Percentiles rank a stretch among this genome's conserved stretches.
Conservation (phyloP, 2,888 invertebrate species). For the Megamerina dolium region DNA sequence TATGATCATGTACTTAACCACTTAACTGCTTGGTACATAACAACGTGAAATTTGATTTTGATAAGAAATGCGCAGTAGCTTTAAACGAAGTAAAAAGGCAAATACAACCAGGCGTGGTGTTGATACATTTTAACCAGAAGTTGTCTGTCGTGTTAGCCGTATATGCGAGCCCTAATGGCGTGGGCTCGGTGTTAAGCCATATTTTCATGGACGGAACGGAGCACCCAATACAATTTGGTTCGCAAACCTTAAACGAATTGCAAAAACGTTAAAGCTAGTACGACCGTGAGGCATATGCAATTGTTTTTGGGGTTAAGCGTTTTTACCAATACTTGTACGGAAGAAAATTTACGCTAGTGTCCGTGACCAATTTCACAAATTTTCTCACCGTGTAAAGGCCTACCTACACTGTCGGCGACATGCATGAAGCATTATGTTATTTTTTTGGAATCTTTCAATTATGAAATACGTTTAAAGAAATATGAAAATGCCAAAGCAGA, state of each 20-base stretch:
- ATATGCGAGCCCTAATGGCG: conserved; percentile 29
- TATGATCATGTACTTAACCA: conserved; percentile 28
- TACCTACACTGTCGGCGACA: not conserved
- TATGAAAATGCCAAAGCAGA: conserved; percentile 22
- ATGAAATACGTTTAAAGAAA: conserved; percentile 16
- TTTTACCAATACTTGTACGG: no score
- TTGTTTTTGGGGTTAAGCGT: conserved; percentile 39
- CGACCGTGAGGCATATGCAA: conserved; percentile 32
- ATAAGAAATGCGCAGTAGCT: conserved; percentile 21
- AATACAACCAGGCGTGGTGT: conserved; percentile 22
- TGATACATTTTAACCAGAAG: conserved; percentile 29
- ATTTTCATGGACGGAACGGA: conserved; percentile 26
- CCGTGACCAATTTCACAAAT: conserved; percentile 24
- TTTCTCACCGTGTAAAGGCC: not conserved
- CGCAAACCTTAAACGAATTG: conserved; percentile 24
- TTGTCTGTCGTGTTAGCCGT: conserved; percentile 27
- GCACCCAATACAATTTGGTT: conserved; percentile 40
- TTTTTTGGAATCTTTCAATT: conserved; percentile 23
- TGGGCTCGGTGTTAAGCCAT: conserved; percentile 37
- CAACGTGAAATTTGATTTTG: conserved; percentile 26
- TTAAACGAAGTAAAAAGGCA: conserved; percentile 27
- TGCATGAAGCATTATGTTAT: conserved; percentile 24
- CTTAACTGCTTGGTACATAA: conserved; percentile 28
- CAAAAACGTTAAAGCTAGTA: conserved; percentile 20
- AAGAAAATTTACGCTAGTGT: conserved; percentile 23